These are phyloP conservation scores for Ophion ellenae DNA, from an alignment of 2,888 invertebrate genomes.

Conservation along the genomic window DNA sequence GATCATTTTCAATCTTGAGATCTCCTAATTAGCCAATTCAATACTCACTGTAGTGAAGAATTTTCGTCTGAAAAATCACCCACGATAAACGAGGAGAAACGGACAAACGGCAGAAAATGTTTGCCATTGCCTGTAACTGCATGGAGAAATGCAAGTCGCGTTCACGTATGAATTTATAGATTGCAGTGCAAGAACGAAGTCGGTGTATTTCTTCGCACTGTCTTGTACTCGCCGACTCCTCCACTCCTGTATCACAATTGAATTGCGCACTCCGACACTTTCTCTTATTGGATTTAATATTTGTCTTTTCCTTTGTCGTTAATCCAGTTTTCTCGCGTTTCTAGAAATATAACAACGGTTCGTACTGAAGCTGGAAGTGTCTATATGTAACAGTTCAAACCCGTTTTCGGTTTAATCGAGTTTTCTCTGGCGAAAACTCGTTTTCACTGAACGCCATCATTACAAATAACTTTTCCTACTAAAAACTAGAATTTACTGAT, in stretches of 20 bases:
- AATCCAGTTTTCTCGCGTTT: constrained; percentile 39
- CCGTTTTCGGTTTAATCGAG: too few relatives aligned
- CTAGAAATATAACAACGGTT: constrained; percentile 21
- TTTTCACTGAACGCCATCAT: too few relatives aligned
- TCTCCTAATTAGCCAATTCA: too few relatives aligned
- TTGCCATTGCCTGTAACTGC: not conserved
- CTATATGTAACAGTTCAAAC: not conserved
- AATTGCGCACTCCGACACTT: constrained; percentile 50
- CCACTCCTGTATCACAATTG: constrained; percentile 47
- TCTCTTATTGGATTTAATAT: constrained; percentile 54
- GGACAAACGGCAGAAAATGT: not conserved
- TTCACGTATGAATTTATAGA: not conserved
- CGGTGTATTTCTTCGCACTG: not conserved
- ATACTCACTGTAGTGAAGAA: too few relatives aligned
- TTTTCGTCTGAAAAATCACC: too few relatives aligned
- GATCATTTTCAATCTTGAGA: too few relatives aligned
- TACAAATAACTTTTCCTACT: too few relatives aligned
- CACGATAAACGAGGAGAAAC: not conserved
- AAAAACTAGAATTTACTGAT: too few relatives aligned
- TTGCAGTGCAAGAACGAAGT: not conserved
- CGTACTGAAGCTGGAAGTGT: not conserved
- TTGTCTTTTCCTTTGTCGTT: constrained; percentile 21
- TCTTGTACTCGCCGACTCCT: not conserved
- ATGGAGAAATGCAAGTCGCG: constrained; percentile 1
- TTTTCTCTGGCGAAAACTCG: too few relatives aligned